Evolutionary conservation across 2,113 vertebrate species (phyloP).

Genomic region (Pimephales promelas): DNA sequence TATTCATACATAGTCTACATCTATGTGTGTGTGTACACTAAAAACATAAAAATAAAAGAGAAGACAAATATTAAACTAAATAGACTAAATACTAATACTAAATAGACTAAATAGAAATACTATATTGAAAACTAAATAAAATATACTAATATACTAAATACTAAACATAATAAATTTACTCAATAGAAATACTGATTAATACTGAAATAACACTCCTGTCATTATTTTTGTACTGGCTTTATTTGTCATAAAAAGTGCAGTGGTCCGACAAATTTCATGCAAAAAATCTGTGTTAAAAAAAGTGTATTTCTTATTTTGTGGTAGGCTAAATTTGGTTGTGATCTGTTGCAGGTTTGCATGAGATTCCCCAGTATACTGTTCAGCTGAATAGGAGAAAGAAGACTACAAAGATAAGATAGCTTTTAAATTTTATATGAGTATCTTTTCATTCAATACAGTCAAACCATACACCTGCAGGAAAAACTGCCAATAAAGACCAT

Average conservation of each 20-base stretch:
- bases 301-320: not conserved
- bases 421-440: not conserved
- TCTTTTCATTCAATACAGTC: constrained; percentile 9
- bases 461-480: not conserved
- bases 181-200: no score
- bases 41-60: no score
- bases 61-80: no score
- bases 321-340: not conserved
- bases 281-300: not conserved
- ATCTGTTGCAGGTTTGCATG: not conserved
- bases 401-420: not conserved
- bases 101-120: no score
- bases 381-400: not conserved
- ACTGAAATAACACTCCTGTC: no score
- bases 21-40: no score
- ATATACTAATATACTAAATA: no score
- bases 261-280: not conserved
- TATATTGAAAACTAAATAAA: no score
- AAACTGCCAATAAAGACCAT: not conserved
- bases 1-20: not conserved
- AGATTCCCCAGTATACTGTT: not conserved
- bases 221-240: no score
- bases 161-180: no score
- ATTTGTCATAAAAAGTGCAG: not conserved
- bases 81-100: no score